Percentiles rank a stretch among this genome's conserved stretches.
phyloP scores from a whole-genome alignment of 2,113 vertebrate genomes.

The Chlamydotis undulata region DNA sequence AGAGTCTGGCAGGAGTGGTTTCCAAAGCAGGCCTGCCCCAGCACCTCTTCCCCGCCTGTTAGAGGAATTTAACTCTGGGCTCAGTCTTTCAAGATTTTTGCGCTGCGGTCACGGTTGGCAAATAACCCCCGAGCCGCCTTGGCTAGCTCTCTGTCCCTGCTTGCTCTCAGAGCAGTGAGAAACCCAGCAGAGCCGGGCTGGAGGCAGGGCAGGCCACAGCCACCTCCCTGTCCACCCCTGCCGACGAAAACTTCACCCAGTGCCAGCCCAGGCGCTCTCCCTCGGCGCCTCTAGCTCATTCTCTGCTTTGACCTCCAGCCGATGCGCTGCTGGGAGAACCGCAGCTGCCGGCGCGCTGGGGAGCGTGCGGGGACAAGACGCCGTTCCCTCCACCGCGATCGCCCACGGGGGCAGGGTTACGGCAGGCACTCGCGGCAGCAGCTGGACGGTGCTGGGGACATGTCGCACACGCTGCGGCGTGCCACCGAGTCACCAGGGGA shows the following conservation, averaged over 20 bases:
- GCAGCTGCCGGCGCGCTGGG: background rate
- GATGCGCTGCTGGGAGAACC: background rate
- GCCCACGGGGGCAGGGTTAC: background rate
- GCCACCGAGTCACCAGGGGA: background rate
- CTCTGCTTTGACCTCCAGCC: background rate
- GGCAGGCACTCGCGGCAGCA: background rate
- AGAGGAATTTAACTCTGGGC: background rate
- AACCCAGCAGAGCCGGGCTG: background rate
- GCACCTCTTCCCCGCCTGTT: background rate
- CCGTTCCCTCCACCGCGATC: background rate
- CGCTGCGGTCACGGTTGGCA: background rate
- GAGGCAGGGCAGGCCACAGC: background rate
- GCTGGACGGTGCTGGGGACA: background rate
- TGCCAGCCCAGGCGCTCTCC: background rate
- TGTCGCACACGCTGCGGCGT: accelerated
- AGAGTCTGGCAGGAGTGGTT: background rate
- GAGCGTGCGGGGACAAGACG: background rate
- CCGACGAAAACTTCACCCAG: background rate
- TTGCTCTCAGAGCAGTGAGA: background rate
- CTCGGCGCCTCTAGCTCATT: background rate
- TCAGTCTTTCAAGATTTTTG: background rate
- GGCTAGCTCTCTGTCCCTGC: background rate
- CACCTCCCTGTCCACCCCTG: too few species aligned
- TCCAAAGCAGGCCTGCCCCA: background rate
- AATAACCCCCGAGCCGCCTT: background rate